A percentile compares a stretch with the other conserved stretches of the same genome.
These are phyloP conservation scores for Pseudochirops cupreus DNA, from an alignment of 2,797 vertebrate species.

Conservation along the genomic window DNA sequence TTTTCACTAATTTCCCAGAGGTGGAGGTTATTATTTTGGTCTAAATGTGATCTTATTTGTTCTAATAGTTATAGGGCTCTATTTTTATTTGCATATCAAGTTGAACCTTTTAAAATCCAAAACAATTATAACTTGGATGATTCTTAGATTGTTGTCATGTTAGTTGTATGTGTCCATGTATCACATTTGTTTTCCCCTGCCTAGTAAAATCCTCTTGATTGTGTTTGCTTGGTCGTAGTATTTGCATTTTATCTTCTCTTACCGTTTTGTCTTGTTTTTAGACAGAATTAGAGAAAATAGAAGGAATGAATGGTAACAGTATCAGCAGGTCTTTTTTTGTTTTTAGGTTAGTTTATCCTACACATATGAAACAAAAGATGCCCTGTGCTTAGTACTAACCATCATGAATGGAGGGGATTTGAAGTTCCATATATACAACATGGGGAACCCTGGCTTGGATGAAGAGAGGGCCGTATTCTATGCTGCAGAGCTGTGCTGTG, in stretches of 20 bases:
- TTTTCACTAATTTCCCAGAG: neutral
- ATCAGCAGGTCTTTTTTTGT: neutral
- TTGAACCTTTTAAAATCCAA: neutral
- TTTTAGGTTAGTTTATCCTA: slow-evolving; percentile 94
- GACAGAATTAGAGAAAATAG: neutral
- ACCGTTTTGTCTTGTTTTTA: neutral
- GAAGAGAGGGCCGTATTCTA: slow-evolving; percentile 95
- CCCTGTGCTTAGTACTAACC: slow-evolving; percentile 95
- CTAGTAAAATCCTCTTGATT: neutral
- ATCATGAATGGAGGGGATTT: slow-evolving; percentile 97
- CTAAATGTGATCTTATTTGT: neutral
- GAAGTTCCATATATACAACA: slow-evolving; percentile 96
- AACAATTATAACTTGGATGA: neutral
- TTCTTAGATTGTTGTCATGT: neutral
- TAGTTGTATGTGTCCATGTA: neutral
- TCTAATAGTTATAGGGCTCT: neutral
- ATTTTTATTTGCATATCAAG: neutral
- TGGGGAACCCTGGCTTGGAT: slow-evolving; percentile 95
- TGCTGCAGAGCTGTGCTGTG: slow-evolving; percentile 95
- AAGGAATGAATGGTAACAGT: neutral
- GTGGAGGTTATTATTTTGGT: neutral
- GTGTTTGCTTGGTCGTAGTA: neutral
- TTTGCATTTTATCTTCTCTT: neutral
- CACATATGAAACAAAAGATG: slow-evolving; percentile 94
- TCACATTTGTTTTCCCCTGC: neutral